Base-by-base conservation (phyloP, 2,113 vertebrate species). In the Chaenocephalus aceratus region DNA sequence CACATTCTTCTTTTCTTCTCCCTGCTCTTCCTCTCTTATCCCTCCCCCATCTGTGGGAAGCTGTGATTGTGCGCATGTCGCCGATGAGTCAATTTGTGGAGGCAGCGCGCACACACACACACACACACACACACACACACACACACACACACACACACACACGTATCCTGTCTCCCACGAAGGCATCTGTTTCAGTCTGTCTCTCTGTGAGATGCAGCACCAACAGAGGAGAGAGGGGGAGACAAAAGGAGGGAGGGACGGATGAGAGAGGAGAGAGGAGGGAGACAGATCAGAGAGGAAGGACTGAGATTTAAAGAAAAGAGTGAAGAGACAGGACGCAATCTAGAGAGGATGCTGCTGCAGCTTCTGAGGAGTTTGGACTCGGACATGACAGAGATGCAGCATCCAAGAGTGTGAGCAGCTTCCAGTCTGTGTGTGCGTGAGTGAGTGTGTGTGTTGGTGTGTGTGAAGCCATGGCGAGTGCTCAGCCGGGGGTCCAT, bases 401-500 rank as follows among this genome's bases (percentile, higher is more conserved):
- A 79, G 79, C 77, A 76, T 82, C 76, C 56, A 51, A 72, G 75
- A 36, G 63, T 85, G 52, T 81, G 80, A 84, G 77, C 81, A 81
- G 86, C 88, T 85, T 69, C 53, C 44, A 58, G 72, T 68, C 16
- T 71, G 72, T 16, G 58, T 66, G 66, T 13, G 75, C 3, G 26
- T 26, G 26, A 26, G 26, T 2, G 26, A 26, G 54, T 23, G 34
- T 66, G 62, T 13, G 75, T 4, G 54, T 23, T 21, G 48, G 41
- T 61, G 58, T 36, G 90, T 79, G 85, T 88, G 89, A 89, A 86
- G 77, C 85, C 85, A 97, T 97, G 97, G 97, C 97, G 74, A 96
- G 96, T 44, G 97, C 96, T 90, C 96, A 96, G 93, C 96, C 97
- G 45, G 96, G 97, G 89, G 97, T 97, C 85, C 97, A 97, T 65